Percentiles rank a stretch among this genome's conserved stretches.
phyloP scores from a whole-genome alignment of 1,140 invertebrate genomes.

The Centruroides sculpturatus region DNA sequence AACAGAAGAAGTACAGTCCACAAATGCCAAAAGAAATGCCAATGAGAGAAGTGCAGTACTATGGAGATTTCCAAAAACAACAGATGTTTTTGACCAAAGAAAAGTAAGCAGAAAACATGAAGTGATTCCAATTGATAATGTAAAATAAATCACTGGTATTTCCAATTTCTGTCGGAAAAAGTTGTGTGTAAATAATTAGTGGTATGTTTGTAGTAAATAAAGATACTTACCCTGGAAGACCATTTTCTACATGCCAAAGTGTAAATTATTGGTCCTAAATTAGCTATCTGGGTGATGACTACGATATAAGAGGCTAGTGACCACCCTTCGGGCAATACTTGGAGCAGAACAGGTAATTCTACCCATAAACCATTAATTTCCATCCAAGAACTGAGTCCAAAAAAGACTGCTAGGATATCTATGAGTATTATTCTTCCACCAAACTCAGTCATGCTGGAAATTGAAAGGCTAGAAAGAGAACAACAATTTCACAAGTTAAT shows the following conservation, averaged over 20 bases:
- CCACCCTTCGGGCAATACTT: conserved; percentile 73
- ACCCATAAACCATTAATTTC: conserved; percentile 79
- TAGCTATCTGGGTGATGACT: conserved; percentile 66
- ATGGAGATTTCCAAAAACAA: conserved; percentile 40
- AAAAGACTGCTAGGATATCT: conserved; percentile 54
- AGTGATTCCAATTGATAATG: conserved; percentile 46
- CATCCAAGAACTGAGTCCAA: conserved; percentile 78
- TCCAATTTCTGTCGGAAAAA: conserved; percentile 26
- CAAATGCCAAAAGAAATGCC: conserved; percentile 63
- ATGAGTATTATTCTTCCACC: not conserved
- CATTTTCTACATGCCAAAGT: conserved; percentile 18
- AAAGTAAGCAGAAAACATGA: conserved; percentile 54
- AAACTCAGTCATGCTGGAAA: not conserved
- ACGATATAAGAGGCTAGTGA: conserved; percentile 67
- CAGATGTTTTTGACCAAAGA: conserved; percentile 49
- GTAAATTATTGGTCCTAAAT: conserved; percentile 66
- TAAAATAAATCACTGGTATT: conserved; percentile 46
- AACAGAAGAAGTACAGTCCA: conserved; percentile 86
- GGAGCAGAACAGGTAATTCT: conserved; percentile 68
- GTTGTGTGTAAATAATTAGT: conserved; percentile 2
- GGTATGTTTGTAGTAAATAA: too few relatives aligned
- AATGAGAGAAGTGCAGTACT: conserved; percentile 57
- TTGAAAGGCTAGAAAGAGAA: too few relatives aligned
- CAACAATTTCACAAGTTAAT: too few relatives aligned
- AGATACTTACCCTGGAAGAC: too few relatives aligned